Evolutionary conservation across 1,140 invertebrate genomes (phyloP).

Genomic region (Platyscapa corneri): DNA sequence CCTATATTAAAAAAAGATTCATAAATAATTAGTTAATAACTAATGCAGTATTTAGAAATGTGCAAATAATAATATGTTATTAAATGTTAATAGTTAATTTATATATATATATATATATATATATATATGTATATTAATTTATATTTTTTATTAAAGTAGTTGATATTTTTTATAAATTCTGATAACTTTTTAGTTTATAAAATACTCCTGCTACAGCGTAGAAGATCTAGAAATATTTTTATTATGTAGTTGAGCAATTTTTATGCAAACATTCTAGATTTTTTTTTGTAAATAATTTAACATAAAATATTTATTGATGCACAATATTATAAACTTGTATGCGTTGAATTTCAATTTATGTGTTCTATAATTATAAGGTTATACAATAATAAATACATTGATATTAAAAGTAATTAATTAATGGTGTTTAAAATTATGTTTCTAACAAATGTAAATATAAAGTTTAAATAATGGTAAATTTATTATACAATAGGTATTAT

Average conservation of each 20-base stretch:
- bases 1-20: no score
- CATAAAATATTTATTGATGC: slow-evolving; percentile 26
- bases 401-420: not conserved
- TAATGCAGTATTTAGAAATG: no score
- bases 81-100: not conserved
- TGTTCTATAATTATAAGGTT: not conserved
- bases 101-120: not conserved
- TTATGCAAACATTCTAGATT: not conserved
- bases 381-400: not conserved
- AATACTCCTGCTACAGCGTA: not conserved
- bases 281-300: slow-evolving; percentile 14
- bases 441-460: slow-evolving; percentile 29
- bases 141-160: no score
- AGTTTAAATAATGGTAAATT: no score
- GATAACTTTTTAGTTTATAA: slow-evolving; percentile 3
- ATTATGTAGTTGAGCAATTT: slow-evolving; percentile 6
- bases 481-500: no score
- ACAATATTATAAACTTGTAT: slow-evolving; percentile 6
- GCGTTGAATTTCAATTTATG: slow-evolving; percentile 6
- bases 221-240: not conserved
- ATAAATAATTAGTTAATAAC: no score
- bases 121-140: no score
- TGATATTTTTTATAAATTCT: not conserved
- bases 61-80: not conserved
- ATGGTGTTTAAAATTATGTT: slow-evolving; percentile 16